Conservation (phyloP, 2,888 invertebrate species). For the Dysmachus trigonus region DNA sequence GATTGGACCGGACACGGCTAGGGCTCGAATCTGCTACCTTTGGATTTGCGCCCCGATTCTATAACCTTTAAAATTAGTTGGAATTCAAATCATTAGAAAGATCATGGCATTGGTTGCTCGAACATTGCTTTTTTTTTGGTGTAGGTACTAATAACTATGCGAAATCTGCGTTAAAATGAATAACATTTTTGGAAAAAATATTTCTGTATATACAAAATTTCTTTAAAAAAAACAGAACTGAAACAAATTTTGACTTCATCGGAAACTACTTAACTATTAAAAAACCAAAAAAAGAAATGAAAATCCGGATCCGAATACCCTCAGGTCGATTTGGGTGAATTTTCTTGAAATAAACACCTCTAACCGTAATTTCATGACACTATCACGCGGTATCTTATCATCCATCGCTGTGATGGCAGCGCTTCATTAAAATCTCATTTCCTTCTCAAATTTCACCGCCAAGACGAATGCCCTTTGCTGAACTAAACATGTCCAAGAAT, state of each 20-base stretch:
- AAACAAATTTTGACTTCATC: not conserved
- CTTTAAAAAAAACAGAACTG: not conserved
- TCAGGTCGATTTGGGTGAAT: not conserved
- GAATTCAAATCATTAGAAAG: too few species aligned
- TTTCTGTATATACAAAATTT: too few species aligned
- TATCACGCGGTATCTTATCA: not conserved
- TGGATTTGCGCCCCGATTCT: too few species aligned
- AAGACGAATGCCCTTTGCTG: not conserved
- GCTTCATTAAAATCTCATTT: conserved; percentile 19
- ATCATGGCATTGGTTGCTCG: too few species aligned
- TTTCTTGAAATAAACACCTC: not conserved
- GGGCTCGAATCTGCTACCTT: too few species aligned
- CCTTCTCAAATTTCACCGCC: not conserved
- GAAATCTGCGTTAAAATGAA: too few species aligned
- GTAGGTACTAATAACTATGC: too few species aligned
- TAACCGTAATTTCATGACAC: not conserved
- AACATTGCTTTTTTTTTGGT: too few species aligned
- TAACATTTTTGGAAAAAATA: too few species aligned
- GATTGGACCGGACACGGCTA: too few species aligned
- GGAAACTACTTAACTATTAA: too few species aligned
- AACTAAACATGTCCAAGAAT: not conserved
- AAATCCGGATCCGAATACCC: not conserved
- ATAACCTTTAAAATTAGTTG: too few species aligned
- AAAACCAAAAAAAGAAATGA: not conserved
- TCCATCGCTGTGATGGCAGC: not conserved